Evolutionary conservation across 2,113 vertebrate species (phyloP).

Genomic region (Ceratotherium simum): DNA sequence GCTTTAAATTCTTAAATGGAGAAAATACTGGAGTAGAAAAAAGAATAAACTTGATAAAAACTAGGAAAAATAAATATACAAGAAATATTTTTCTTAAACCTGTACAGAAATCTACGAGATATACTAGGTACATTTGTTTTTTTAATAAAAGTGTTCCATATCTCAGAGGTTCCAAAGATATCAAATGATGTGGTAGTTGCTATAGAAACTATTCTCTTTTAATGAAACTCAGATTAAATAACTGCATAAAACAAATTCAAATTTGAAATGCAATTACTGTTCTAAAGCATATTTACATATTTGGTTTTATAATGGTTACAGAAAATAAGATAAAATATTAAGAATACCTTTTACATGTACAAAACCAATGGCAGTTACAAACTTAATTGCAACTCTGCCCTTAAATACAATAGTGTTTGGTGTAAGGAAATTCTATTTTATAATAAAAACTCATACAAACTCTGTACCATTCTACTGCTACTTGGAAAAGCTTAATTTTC

Average conservation of each 20-base stretch:
- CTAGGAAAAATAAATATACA: slow-evolving; percentile 63
- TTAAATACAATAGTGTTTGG: slow-evolving; percentile 70
- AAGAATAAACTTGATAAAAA: slow-evolving; percentile 49
- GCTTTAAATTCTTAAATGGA: slow-evolving; percentile 62
- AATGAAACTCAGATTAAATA: slow-evolving; percentile 85
- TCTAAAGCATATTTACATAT: slow-evolving; percentile 82
- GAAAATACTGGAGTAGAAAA: slow-evolving; percentile 51
- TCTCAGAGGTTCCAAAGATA: slow-evolving; percentile 82
- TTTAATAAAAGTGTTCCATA: slow-evolving; percentile 82
- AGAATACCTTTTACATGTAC: slow-evolving; percentile 61
- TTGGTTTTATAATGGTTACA: slow-evolving; percentile 72
- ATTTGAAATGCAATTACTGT: slow-evolving; percentile 82
- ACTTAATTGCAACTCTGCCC: slow-evolving; percentile 69
- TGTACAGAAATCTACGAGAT: slow-evolving; percentile 25
- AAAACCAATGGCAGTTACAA: slow-evolving; percentile 66
- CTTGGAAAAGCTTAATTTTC: slow-evolving; percentile 66
- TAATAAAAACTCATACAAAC: slow-evolving; percentile 68
- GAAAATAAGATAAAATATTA: slow-evolving; percentile 77
- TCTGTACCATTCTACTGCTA: slow-evolving; percentile 60
- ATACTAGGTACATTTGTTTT: slow-evolving; percentile 65
- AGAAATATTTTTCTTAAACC: slow-evolving; percentile 72
- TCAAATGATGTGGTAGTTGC: slow-evolving; percentile 84
- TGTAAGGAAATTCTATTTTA: slow-evolving; percentile 71
- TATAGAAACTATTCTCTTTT: slow-evolving; percentile 87
- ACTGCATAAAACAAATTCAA: slow-evolving; percentile 83